A percentile compares a stretch with the other conserved stretches of the same genome.
phyloP scores from a whole-genome alignment of 2,113 vertebrate genomes.

The Eulacestoma nigropectus region DNA sequence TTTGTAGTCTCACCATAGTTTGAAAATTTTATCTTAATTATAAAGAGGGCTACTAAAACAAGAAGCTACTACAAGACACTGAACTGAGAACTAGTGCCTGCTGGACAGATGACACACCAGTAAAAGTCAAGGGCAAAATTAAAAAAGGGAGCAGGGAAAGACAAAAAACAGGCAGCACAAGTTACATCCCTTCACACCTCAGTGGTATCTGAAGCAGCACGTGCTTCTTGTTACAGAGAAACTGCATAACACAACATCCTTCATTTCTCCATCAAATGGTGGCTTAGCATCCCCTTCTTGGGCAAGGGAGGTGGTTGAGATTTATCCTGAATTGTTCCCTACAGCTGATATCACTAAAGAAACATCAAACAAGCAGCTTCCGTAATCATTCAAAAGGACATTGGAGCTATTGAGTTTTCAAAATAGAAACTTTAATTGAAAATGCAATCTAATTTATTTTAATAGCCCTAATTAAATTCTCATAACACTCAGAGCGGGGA shows the following conservation, averaged over 20 bases:
- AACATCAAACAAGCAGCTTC: background rate
- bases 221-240: background rate
- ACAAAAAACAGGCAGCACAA: background rate
- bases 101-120: background rate
- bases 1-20: background rate
- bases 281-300: background rate
- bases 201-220: background rate
- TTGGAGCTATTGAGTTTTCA: background rate
- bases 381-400: background rate
- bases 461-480: background rate
- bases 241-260: background rate
- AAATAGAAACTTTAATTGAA: background rate
- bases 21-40: background rate
- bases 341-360: background rate
- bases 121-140: background rate
- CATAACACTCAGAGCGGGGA: background rate
- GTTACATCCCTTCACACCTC: background rate
- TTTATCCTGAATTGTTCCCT: background rate
- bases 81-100: background rate
- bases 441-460: background rate
- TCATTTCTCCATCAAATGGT: background rate
- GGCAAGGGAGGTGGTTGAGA: background rate
- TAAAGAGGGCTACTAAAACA: background rate
- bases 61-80: background rate
- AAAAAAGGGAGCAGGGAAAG: background rate